Evolutionary conservation across 2,888 invertebrate species (phyloP), one percentile per base, ranked within the genome.

Genomic region (Yponomeuta cagnagella): DNA sequence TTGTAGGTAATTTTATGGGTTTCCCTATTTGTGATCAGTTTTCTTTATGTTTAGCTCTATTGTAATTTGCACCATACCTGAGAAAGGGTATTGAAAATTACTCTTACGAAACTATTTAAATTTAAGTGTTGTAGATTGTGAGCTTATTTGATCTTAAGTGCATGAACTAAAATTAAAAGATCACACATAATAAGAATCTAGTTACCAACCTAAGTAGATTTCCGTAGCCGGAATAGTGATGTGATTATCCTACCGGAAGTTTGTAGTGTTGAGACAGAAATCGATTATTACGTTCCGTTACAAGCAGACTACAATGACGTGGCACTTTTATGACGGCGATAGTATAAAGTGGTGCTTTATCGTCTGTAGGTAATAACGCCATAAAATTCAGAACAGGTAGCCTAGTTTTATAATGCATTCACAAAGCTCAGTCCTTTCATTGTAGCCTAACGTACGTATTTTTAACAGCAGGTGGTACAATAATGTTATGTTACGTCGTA

Each of bases 191-290:
- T 10, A 23, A 30, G 10, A 30, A 65, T 65, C 31, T 58, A 4
- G 0, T 10, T 10, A 72, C 76, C 78, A 78, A 77, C 77, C 9
- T 75, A 15, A 58, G 65, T 72, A 64, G 31, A 63, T 72, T 75
- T 69, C 70, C 71, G 74, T 72, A 65, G 73, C 75, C 73, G 73
- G 63, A 63, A 15, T 78, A 79, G 78, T 72, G 78, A 68, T 75
- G 78, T 74, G 6, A 43, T 31, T 10, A 73, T 75, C 73, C n/a
- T 52, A 70, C 71, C 75, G 76, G 77, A 79, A 74, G 72, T 73
- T 3, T 23, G 9, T 76, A 78, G 76, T 72, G 78, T 65, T 76
- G 76, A 23, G 10, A n/a, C 66, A 69, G 67, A 70, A 67, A 71
- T 72, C 72, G 74, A 73, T 65, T 10, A 63, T 68, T 68, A 67